Conservation (phyloP, 2,888 invertebrate species). For the Amphimallon solstitiale region DNA sequence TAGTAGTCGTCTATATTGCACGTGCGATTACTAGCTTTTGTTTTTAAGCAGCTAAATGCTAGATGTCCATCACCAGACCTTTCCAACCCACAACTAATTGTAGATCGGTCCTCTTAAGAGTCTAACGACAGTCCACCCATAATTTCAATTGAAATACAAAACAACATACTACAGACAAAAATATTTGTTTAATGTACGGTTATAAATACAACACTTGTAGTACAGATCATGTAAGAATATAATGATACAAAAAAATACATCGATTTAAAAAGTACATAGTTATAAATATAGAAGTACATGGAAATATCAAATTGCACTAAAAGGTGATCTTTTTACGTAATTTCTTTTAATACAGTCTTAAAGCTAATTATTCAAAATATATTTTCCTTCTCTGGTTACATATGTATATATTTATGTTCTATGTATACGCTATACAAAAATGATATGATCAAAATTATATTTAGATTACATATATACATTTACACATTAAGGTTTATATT, state of each 20-base stretch:
- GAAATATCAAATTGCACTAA: slow-evolving; percentile 6
- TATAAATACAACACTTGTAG: slow-evolving; percentile 13
- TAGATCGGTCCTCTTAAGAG: too few species aligned
- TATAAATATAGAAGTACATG: slow-evolving; percentile 3
- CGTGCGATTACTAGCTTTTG: too few species aligned
- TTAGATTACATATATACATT: slow-evolving; percentile 24
- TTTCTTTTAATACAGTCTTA: slow-evolving; percentile 10
- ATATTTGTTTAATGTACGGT: neutral
- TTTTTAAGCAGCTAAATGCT: too few species aligned
- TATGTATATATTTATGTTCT: too few species aligned
- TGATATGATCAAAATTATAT: slow-evolving; percentile 34
- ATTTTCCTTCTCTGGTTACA: slow-evolving; percentile 17
- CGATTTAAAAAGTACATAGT: slow-evolving; percentile 1
- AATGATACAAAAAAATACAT: slow-evolving; percentile 16
- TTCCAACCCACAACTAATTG: too few species aligned
- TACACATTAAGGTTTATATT: slow-evolving; percentile 13
- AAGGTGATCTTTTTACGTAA: neutral
- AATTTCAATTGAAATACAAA: neutral
- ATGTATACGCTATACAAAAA: slow-evolving; percentile 30
- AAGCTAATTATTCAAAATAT: slow-evolving; percentile 24
- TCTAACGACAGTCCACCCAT: too few species aligned
- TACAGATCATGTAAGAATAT: neutral
- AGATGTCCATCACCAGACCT: too few species aligned
- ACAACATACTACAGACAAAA: neutral
- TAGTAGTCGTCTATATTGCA: too few species aligned